phyloP scores from a whole-genome alignment of 2,888 invertebrate species.

The Oxytorus armatus region DNA sequence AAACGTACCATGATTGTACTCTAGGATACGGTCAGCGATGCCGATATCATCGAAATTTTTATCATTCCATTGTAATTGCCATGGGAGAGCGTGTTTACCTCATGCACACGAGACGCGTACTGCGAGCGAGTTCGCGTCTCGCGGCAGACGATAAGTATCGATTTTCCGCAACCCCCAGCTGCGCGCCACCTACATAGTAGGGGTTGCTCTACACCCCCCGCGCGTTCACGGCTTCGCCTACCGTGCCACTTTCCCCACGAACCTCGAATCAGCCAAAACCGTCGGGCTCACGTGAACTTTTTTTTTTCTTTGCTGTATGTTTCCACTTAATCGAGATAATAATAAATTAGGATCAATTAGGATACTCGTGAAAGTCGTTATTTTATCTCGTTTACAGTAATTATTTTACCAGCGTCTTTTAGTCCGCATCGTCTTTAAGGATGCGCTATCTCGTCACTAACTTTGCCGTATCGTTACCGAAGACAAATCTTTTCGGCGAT shows the following conservation, averaged over 20 bases:
- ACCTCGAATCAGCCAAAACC: conserved; percentile 37
- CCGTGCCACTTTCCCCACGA: conserved; percentile 34
- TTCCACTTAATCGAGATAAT: too few species aligned
- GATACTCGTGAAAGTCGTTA: too few species aligned
- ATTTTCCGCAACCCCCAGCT: conserved; percentile 79
- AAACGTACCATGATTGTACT: conserved; percentile 69
- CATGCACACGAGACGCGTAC: conserved; percentile 82
- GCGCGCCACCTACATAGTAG: conserved; percentile 81
- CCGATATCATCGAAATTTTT: conserved; percentile 67
- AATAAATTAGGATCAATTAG: too few species aligned
- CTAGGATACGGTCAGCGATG: conserved; percentile 58
- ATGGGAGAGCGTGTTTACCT: conserved; percentile 80
- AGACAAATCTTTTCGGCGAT: too few species aligned
- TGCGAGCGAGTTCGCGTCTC: conserved; percentile 79
- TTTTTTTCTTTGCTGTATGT: too few species aligned
- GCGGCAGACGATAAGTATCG: conserved; percentile 82
- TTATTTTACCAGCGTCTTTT: too few species aligned
- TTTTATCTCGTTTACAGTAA: too few species aligned
- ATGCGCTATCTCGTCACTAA: too few species aligned
- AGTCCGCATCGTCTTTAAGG: too few species aligned
- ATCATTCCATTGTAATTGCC: conserved; percentile 80
- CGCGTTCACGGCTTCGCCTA: conserved; percentile 62
- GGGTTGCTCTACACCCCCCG: conserved; percentile 67
- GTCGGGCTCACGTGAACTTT: conserved; percentile 31
- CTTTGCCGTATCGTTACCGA: too few species aligned